Percentiles rank a stretch among this genome's conserved stretches.
Evolutionary conservation across 2,113 vertebrate genomes (phyloP).

Genomic region (Leptobrachium leishanense): DNA sequence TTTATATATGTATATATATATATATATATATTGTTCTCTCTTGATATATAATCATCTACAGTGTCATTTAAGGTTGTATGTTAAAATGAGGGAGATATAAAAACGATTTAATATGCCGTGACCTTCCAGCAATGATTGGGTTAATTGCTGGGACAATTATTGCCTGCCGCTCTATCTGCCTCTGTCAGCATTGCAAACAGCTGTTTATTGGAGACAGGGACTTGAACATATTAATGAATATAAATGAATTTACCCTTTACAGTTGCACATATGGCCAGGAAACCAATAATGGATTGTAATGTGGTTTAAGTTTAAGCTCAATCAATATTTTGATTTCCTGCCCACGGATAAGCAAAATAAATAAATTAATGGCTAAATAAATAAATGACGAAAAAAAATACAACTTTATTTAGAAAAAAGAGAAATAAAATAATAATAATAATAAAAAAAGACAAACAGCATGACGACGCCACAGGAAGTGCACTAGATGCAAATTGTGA

Average conservation of each 20-base stretch:
- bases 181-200: slow-evolving; percentile 23
- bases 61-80: neutral
- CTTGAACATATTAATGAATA: slow-evolving; percentile 52
- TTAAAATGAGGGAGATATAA: neutral
- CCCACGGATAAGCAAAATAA: slow-evolving; percentile 48
- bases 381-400: neutral
- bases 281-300: slow-evolving; percentile 54
- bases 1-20: too few relatives aligned
- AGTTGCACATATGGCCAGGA: slow-evolving; percentile 34
- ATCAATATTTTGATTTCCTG: slow-evolving; percentile 65
- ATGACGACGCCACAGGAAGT: fast-evolving
- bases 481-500: fast-evolving
- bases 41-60: neutral
- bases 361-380: too few relatives aligned
- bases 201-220: slow-evolving; percentile 31
- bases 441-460: neutral
- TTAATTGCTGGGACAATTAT: slow-evolving; percentile 42
- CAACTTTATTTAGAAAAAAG: slow-evolving; percentile 13
- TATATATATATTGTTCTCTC: too few relatives aligned
- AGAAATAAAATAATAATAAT: slow-evolving; percentile 2
- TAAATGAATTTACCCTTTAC: slow-evolving; percentile 43
- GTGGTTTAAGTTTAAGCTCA: slow-evolving; percentile 51
- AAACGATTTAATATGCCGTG: neutral
- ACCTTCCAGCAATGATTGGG: slow-evolving; percentile 26
- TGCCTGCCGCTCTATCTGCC: slow-evolving; percentile 6